These are phyloP conservation scores for Philereme transversata DNA, from an alignment of 2,888 invertebrate species.

Conservation along the genomic window DNA sequence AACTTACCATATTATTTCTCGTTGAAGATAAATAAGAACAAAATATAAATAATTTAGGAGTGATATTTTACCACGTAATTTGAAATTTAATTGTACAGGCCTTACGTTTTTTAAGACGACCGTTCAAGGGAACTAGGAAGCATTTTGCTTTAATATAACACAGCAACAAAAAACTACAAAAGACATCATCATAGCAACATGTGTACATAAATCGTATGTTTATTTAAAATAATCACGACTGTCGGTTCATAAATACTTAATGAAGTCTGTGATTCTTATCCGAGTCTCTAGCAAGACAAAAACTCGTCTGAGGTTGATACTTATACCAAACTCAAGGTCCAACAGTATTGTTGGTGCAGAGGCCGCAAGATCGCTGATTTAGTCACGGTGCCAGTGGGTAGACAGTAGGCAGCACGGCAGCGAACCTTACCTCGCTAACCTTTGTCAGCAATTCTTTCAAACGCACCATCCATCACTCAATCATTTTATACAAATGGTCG, in stretches of 20 bases:
- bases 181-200: slow-evolving; percentile 40
- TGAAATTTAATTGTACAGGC: slow-evolving; percentile 9
- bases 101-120: slow-evolving; percentile 43
- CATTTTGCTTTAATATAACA: slow-evolving; percentile 44
- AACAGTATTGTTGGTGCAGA: slow-evolving; percentile 40
- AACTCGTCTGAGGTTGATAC: slow-evolving; percentile 60
- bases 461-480: slow-evolving; percentile 24
- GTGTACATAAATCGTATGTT: slow-evolving; percentile 47
- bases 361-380: slow-evolving; percentile 41
- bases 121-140: slow-evolving; percentile 71
- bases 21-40: background rate
- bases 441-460: slow-evolving; percentile 34
- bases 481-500: slow-evolving; percentile 18
- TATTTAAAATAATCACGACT: slow-evolving; percentile 66
- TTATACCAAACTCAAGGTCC: slow-evolving; percentile 53
- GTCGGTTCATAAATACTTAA: slow-evolving; percentile 63
- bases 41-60: background rate
- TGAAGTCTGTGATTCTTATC: slow-evolving; percentile 64
- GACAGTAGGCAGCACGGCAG: slow-evolving; percentile 35
- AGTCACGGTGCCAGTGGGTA: slow-evolving; percentile 37
- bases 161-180: slow-evolving; percentile 55
- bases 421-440: slow-evolving; percentile 30
- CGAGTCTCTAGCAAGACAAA: slow-evolving; percentile 58
- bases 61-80: slow-evolving; percentile 1
- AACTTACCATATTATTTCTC: slow-evolving; percentile 4